These are phyloP conservation scores for Diglossa cyanea DNA, from an alignment of 2,797 vertebrate genomes.

Conservation along the genomic window DNA sequence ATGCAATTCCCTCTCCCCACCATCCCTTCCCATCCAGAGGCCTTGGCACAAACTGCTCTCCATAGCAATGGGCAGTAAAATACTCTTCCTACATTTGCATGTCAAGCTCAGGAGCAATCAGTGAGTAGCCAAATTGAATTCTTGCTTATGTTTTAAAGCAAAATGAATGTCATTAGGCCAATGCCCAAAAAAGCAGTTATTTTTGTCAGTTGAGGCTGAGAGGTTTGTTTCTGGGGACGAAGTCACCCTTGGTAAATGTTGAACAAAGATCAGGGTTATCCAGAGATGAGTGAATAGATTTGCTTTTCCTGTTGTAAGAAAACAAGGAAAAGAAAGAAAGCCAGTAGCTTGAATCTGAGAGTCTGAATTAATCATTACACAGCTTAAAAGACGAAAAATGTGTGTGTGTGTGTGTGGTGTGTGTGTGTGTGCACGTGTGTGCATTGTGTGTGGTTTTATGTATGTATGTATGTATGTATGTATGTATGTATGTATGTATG, in stretches of 20 bases:
- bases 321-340: background rate
- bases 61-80: background rate
- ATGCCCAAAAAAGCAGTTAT: background rate
- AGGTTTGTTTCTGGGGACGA: constrained; percentile 2
- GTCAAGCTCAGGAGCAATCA: background rate
- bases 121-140: background rate
- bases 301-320: background rate
- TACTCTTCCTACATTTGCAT: background rate
- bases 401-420: background rate
- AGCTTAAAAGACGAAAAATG: background rate
- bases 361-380: background rate
- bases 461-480: background rate
- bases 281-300: background rate
- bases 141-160: constrained; percentile 5
- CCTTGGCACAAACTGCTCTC: background rate
- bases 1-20: background rate
- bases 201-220: constrained; percentile 19
- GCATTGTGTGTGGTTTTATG: background rate
- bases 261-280: background rate
- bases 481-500: background rate
- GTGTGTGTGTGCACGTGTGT: background rate
- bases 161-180: background rate
- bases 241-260: background rate
- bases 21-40: background rate
- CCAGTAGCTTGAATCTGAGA: background rate